Evolutionary conservation across 2,888 invertebrate genomes (phyloP), one percentile per base, ranked within the genome.

Genomic region (Melieria omissa): DNA sequence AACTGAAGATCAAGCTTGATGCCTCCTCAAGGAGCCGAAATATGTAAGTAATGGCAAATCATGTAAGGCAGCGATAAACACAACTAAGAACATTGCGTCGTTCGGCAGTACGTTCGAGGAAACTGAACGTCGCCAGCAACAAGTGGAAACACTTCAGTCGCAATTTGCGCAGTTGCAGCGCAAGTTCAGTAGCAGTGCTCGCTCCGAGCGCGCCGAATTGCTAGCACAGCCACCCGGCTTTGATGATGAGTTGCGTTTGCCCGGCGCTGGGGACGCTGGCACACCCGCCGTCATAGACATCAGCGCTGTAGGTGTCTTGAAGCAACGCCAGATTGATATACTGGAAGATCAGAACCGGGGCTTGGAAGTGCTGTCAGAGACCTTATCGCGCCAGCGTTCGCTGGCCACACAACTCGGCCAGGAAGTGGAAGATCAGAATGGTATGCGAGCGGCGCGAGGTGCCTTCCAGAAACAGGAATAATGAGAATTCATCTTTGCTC

Each of bases 361-460:
- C 0, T 86, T 95, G 45, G 94, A 95, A 73, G 91, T 89, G 67
- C 87, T 95, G 61, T 91, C 93, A 0, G 90, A 92, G 82, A 92
- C 93, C 5, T 92, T 95, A 72, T 89, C 91, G 0, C 88, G 94
- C 6, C 95, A 95, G 82, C 94, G 93, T 80, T 88, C 91, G 78
- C 90, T 95, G 80, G 94, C 94, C 7, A 87, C 91, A 62, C 92
- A 91, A 63, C 92, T 95, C 77, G 91, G 91, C 10, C 89, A 89
- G 80, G 95, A 95, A 88, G 93, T 95, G 0, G 92, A 92, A 80
- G 86, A 90, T 76, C 95, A 95, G 80, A 93, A 94, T 88, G 93
- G 93, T 93, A 85, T 83, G 83, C 61, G 12, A 52, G 5, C 16
- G 16, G 16, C 16, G 16, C 16, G 29, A 29, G 29, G 29, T 29